Base-by-base conservation (phyloP, 2,888 invertebrate species). In the Rhingia campestris region DNA sequence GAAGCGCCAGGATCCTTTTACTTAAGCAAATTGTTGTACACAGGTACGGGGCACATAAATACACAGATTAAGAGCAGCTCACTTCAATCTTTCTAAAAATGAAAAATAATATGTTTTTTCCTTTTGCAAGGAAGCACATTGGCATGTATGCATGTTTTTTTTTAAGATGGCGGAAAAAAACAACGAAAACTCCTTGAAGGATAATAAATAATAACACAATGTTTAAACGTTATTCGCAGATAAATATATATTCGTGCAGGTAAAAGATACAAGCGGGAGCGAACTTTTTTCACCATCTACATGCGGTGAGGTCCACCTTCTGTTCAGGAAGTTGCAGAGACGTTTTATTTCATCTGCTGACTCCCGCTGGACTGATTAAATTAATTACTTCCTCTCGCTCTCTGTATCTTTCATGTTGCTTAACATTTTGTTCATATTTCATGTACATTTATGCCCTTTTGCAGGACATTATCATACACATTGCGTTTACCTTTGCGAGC, bases 1-100 rank as follows among this genome's bases (percentile, higher is more conserved):
- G 43, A 59, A 81, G 70, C 76, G 59, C 72, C 76, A 61, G 66
- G 76, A 81, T 72, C 66, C 76, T 81, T 81, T 77, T 77, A 81
- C 70, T 81, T 61, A 76, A 67, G 72, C 59, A 76, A 81, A 81
- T 81, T 76, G 81, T 81, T 81, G 72, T 0, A 10, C 43, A 39
- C 64, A 70, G 70, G 59, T 70, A 67, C 3, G 22, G 51, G 30
- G 14, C 22, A 22, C 22, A 47, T 30, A 37, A 37, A 73, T 47
- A 51, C 58, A 37, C n/a, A 64, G 53, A 64, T 63, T 69, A 61
- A 59, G 59, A 43, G 22, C 41, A 56, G 37, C 64, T 33, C 51
- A 51, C 51, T 49, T 53, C 59, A 79, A 73, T 79, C 49, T 66
- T 66, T 59, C 64, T 1, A 33, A 41, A 51, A 45, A 64, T 81